Conservation (phyloP, 2,888 invertebrate genomes). For the Tetranychus truncatus region DNA sequence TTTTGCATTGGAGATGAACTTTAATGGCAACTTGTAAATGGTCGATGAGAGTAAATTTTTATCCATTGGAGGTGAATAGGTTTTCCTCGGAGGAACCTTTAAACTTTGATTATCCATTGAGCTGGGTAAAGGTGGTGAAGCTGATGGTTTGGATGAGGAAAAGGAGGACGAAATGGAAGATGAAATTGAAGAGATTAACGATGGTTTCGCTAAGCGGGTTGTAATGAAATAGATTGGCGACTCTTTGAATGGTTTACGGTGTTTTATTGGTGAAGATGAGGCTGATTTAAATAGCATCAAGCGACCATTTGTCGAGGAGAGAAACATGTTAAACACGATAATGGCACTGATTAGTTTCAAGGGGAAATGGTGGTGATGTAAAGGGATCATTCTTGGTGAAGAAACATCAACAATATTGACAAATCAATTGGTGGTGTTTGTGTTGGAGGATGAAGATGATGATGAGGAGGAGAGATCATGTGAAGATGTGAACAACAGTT, state of each 20-base stretch:
- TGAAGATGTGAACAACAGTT: too few relatives aligned
- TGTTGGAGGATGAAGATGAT: too few relatives aligned
- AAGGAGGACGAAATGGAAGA: background rate
- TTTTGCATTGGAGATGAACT: conserved; percentile 21
- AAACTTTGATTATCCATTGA: background rate
- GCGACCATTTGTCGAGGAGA: background rate
- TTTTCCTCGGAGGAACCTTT: background rate
- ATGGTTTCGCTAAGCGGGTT: background rate
- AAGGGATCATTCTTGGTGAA: too few relatives aligned
- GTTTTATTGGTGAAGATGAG: background rate
- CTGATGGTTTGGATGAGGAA: background rate
- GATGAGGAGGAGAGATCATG: too few relatives aligned
- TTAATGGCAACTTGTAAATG: conserved; percentile 18
- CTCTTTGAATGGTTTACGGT: background rate
- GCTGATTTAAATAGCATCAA: background rate
- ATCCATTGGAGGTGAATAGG: background rate
- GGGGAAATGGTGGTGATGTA: background rate
- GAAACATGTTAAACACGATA: background rate
- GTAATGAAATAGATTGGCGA: background rate
- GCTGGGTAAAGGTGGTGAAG: too few relatives aligned
- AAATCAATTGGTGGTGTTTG: too few relatives aligned
- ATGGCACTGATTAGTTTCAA: background rate
- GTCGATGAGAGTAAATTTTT: background rate
- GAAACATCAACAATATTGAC: too few relatives aligned
- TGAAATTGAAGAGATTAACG: background rate